These are phyloP conservation scores for Apoda limacodes DNA, from an alignment of 2,888 invertebrate species.

Conservation along the genomic window DNA sequence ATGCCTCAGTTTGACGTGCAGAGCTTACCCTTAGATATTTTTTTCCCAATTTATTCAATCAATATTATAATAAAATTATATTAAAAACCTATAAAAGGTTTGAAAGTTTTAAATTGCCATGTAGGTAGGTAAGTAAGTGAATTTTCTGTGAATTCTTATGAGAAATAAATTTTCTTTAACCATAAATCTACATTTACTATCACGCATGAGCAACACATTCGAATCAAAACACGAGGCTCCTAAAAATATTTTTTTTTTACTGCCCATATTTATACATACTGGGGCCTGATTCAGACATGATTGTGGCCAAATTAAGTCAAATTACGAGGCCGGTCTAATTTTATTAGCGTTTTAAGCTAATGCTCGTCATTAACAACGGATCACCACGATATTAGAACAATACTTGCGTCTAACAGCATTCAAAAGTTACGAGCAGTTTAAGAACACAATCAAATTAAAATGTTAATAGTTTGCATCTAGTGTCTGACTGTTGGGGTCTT, in stretches of 20 bases:
- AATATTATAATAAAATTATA: too few species aligned
- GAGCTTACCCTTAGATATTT: too few species aligned
- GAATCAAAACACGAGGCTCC: constrained; percentile 29
- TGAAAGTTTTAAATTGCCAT: too few species aligned
- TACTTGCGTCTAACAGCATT: too few species aligned
- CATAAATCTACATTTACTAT: constrained; percentile 1
- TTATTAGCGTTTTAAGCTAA: constrained; percentile 62
- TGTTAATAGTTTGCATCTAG: too few species aligned
- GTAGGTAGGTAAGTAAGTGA: background rate
- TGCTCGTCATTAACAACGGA: constrained; percentile 50
- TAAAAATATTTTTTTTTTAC: constrained; percentile 31
- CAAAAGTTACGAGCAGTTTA: too few species aligned
- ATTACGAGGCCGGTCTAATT: constrained; percentile 56
- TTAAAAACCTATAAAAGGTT: too few species aligned
- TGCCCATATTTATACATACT: constrained; percentile 36
- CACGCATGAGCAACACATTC: constrained; percentile 7
- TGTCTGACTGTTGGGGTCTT: too few species aligned
- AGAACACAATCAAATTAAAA: too few species aligned
- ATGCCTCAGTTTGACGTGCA: too few species aligned
- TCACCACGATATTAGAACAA: constrained; percentile 48
- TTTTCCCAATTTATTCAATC: too few species aligned
- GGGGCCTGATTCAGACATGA: constrained; percentile 48
- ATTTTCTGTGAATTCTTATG: background rate
- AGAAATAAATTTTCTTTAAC: constrained; percentile 2
- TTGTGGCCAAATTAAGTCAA: constrained; percentile 58